Evolutionary conservation across 2,888 invertebrate species (phyloP).

Genomic region (Vannuccia rotundouncinata): DNA sequence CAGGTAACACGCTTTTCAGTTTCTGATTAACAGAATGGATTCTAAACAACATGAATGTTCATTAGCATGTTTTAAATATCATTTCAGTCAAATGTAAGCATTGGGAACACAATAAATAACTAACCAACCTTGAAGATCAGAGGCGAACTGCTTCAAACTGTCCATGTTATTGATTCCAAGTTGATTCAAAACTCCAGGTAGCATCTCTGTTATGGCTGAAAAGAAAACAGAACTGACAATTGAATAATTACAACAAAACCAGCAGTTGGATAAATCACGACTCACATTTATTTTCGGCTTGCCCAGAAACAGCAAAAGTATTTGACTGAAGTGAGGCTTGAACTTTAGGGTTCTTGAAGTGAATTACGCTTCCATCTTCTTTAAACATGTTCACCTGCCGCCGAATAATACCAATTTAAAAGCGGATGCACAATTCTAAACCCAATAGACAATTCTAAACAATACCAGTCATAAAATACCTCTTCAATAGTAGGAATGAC

Average conservation of each 20-base stretch:
- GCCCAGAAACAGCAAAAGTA: constrained; percentile 96
- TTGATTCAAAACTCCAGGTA: constrained; percentile 93
- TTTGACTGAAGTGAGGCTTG: constrained; percentile 97
- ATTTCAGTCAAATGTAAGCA: too few species aligned
- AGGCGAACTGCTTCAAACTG: constrained; percentile 71
- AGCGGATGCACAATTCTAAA: too few species aligned
- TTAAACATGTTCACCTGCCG: constrained; percentile 96
- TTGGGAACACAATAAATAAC: too few species aligned
- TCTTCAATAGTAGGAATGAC: constrained; percentile 98
- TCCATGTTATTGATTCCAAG: constrained; percentile 73
- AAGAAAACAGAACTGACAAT: neutral
- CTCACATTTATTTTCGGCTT: constrained; percentile 85
- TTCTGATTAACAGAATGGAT: too few species aligned
- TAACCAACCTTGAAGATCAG: neutral
- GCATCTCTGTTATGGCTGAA: constrained; percentile 85
- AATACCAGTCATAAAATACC: too few species aligned
- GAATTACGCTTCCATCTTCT: constrained; percentile 96
- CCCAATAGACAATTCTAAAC: too few species aligned
- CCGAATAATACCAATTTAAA: too few species aligned
- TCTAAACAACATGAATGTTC: too few species aligned
- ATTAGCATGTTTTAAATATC: too few species aligned
- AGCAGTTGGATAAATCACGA: constrained; percentile 32
- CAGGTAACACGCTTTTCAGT: too few species aligned
- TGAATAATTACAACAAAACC: neutral
- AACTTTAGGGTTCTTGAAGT: constrained; percentile 98